These are phyloP conservation scores for Menura novaehollandiae DNA, from an alignment of 2,113 vertebrate genomes.

Conservation along the genomic window DNA sequence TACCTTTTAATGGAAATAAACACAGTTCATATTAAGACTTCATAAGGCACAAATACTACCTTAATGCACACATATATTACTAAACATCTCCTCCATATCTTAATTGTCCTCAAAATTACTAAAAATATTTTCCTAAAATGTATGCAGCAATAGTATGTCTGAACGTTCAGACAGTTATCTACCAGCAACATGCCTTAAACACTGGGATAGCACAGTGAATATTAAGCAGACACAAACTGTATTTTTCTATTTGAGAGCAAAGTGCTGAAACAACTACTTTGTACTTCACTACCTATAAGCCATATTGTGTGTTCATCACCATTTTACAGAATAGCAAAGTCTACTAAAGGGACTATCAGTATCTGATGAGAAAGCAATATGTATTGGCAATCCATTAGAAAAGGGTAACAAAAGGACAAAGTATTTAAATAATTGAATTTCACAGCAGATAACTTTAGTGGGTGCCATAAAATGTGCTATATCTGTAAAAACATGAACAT, in stretches of 20 bases:
- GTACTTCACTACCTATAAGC: constrained; percentile 9
- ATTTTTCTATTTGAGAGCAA: constrained; percentile 1
- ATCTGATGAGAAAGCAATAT: constrained; percentile 63
- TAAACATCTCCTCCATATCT: neutral
- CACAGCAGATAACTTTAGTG: constrained; percentile 46
- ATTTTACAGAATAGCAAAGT: constrained; percentile 10
- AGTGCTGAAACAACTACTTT: constrained; percentile 51
- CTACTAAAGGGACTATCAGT: constrained; percentile 51
- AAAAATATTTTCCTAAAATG: neutral
- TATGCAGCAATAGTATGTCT: neutral
- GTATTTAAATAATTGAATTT: constrained; percentile 47
- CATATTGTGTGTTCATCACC: constrained; percentile 6
- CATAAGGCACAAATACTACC: neutral
- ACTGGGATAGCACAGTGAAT: neutral
- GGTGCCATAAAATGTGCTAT: constrained; percentile 42
- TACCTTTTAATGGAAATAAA: neutral
- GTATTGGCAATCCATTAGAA: constrained; percentile 54
- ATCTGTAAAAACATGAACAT: constrained; percentile 45
- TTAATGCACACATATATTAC: neutral
- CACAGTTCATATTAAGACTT: neutral
- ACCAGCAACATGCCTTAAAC: neutral
- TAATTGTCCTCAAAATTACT: neutral
- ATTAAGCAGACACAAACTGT: neutral
- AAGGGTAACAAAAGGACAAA: constrained; percentile 64
- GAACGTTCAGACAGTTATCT: neutral